Percentiles rank a stretch among this genome's conserved stretches.
These are phyloP conservation scores for Mythimna impura DNA, from an alignment of 2,888 invertebrate species.

Conservation along the genomic window DNA sequence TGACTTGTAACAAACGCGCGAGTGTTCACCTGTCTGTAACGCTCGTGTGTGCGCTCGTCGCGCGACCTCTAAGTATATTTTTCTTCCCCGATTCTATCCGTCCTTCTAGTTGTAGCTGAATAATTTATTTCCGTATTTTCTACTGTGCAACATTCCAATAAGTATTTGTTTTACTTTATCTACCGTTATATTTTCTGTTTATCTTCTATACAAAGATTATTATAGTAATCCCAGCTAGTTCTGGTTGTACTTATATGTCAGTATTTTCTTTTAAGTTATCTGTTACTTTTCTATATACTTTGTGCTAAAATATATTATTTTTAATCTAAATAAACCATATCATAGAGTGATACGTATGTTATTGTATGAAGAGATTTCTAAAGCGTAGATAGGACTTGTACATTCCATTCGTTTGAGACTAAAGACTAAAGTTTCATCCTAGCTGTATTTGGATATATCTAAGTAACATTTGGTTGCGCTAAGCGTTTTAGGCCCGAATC, in stretches of 20 bases:
- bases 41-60: constrained; percentile 1
- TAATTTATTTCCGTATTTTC: constrained; percentile 70
- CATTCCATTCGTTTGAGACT: constrained; percentile 70
- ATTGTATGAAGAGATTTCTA: constrained; percentile 69
- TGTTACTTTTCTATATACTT: constrained; percentile 65
- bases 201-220: constrained; percentile 57
- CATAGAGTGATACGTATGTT: constrained; percentile 79
- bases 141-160: constrained; percentile 59
- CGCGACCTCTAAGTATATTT: constrained; percentile 47
- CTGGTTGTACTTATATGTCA: constrained; percentile 79
- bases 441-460: constrained; percentile 44
- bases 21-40: neutral
- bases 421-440: constrained; percentile 56
- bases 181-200: constrained; percentile 60
- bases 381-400: constrained; percentile 68
- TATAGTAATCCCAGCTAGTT: constrained; percentile 63
- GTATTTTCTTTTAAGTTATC: constrained; percentile 68
- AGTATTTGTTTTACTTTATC: constrained; percentile 62
- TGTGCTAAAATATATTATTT: constrained; percentile 62
- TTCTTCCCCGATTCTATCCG: constrained; percentile 73
- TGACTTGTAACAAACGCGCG: constrained; percentile 28
- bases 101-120: constrained; percentile 73
- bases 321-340: constrained; percentile 79
- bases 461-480: constrained; percentile 53
- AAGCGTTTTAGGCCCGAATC: constrained; percentile 57